These are phyloP conservation scores for Hirundichthys speculiger DNA, from an alignment of 2,113 vertebrate species.

Conservation along the genomic window DNA sequence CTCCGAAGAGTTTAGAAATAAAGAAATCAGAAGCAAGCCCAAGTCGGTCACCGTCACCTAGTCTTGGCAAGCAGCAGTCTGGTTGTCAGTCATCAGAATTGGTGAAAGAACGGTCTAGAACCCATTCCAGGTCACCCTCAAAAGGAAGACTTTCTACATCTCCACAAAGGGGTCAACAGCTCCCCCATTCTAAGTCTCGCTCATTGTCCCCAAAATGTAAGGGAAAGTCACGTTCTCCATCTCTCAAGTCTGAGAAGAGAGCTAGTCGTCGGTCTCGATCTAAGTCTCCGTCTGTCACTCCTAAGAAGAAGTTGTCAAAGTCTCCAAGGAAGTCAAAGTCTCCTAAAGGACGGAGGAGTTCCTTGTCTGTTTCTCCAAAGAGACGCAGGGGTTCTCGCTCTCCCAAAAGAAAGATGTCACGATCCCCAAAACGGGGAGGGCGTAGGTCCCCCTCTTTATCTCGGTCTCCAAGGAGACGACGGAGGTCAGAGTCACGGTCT, in stretches of 20 bases:
- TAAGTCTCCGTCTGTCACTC: conserved; percentile 64
- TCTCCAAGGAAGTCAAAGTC: conserved; percentile 76
- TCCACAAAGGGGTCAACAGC: conserved; percentile 51
- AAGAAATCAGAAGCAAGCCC: conserved; percentile 61
- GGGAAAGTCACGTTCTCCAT: conserved; percentile 57
- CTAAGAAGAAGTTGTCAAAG: conserved; percentile 72
- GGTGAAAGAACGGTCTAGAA: conserved; percentile 50
- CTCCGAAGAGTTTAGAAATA: conserved; percentile 40
- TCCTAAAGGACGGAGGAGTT: conserved; percentile 53
- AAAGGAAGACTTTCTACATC: conserved; percentile 54
- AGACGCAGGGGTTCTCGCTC: conserved; percentile 52
- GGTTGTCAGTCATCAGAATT: conserved; percentile 14
- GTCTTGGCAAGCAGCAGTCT: conserved; percentile 36
- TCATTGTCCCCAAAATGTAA: conserved; percentile 62
- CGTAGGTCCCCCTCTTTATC: conserved; percentile 66
- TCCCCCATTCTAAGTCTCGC: conserved; percentile 54
- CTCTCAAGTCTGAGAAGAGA: conserved; percentile 52
- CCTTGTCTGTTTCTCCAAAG: conserved; percentile 66
- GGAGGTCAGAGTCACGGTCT: conserved; percentile 72
- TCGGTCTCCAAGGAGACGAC: conserved; percentile 65
- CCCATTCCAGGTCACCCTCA: conserved; percentile 51
- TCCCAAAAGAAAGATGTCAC: conserved; percentile 58
- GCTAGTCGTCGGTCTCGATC: conserved; percentile 49
- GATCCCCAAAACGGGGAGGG: conserved; percentile 63
- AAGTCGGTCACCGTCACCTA: conserved; percentile 67